Conservation (phyloP, 1,140 invertebrate species). For the Conus betulinus region DNA sequence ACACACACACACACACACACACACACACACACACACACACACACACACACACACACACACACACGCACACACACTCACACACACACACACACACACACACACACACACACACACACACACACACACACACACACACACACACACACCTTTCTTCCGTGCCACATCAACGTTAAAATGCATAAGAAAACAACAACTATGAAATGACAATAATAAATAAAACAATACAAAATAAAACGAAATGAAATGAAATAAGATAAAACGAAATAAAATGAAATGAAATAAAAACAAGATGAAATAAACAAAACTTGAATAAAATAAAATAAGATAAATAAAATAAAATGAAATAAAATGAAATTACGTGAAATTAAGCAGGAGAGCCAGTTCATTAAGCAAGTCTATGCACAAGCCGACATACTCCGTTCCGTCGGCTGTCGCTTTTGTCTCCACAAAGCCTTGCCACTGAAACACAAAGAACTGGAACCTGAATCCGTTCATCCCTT, state of each 20-base stretch:
- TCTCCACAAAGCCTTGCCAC: constrained; percentile 50
- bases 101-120: neutral
- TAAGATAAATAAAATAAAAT: neutral
- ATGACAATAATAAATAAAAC: neutral
- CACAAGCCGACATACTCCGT: constrained; percentile 30
- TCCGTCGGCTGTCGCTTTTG: constrained; percentile 30
- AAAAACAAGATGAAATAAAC: too few species aligned
- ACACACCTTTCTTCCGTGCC: neutral
- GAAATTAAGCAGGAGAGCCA: constrained; percentile 51
- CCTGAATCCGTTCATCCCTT: too few species aligned
- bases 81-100: neutral
- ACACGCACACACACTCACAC: neutral
- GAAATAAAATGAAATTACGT: constrained; percentile 37
- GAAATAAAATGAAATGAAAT: too few species aligned
- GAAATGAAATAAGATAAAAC: too few species aligned
- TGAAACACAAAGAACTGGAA: constrained; percentile 10
- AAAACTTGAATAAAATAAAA: neutral
- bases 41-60: neutral
- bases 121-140: neutral
- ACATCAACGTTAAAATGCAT: neutral
- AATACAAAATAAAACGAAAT: too few species aligned
- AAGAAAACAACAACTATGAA: neutral
- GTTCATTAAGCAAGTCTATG: constrained; percentile 50
- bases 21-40: neutral
- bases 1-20: too few species aligned